phyloP scores from a whole-genome alignment of 2,113 vertebrate species.

The Leucosticte australis region DNA sequence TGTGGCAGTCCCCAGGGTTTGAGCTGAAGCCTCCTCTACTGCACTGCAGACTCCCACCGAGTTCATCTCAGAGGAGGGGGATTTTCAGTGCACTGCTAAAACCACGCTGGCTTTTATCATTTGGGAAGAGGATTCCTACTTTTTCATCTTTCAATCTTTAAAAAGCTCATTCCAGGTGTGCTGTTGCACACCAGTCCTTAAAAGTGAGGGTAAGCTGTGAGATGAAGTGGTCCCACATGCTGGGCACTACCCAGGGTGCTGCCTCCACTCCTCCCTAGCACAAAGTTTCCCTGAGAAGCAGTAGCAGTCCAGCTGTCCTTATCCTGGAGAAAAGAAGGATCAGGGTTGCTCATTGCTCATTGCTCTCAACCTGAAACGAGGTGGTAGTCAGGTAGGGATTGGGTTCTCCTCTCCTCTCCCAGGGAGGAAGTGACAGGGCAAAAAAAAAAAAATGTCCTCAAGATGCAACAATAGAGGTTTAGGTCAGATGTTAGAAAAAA shows the following conservation, averaged over 20 bases:
- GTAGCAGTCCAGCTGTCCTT: background rate
- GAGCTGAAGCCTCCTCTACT: background rate
- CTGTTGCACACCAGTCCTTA: background rate
- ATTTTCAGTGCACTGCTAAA: background rate
- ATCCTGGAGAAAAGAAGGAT: background rate
- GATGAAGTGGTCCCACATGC: background rate
- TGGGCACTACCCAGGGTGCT: conserved; percentile 14
- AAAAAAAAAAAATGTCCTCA: background rate
- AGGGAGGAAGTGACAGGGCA: background rate
- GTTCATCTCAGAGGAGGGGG: background rate
- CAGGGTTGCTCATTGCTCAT: background rate
- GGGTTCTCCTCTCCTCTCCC: fast-evolving
- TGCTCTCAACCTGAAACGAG: background rate
- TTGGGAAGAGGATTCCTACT: background rate
- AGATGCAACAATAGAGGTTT: background rate
- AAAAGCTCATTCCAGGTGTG: background rate
- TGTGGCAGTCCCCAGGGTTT: background rate
- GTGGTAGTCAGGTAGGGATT: background rate
- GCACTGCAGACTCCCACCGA: fast-evolving
- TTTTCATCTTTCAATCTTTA: background rate
- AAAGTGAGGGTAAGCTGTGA: background rate
- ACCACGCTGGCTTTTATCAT: background rate
- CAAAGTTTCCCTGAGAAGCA: background rate
- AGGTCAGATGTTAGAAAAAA: background rate
- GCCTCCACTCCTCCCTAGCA: background rate